Evolutionary conservation across 1,140 invertebrate species (phyloP).

Genomic region (Pseudomyrmex cubaensis): DNA sequence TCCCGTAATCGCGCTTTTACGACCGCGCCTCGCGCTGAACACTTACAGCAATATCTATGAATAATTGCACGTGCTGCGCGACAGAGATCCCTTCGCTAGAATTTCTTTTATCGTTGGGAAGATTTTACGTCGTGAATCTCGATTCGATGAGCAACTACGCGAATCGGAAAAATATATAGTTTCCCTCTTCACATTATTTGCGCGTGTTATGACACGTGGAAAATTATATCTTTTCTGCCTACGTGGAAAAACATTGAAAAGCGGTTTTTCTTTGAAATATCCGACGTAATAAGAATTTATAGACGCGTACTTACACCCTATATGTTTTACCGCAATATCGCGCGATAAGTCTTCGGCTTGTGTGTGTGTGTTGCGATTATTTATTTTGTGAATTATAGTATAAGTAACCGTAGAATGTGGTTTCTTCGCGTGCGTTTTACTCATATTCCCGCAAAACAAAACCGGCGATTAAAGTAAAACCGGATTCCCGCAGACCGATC

Average conservation of each 20-base stretch:
- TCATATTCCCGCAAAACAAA: not conserved
- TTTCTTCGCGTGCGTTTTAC: not conserved
- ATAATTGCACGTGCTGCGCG: slow-evolving; percentile 15
- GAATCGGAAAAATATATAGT: slow-evolving; percentile 14
- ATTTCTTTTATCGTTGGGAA: not conserved
- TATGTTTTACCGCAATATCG: not conserved
- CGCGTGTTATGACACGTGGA: not conserved
- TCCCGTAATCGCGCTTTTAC: slow-evolving; percentile 20
- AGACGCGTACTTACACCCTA: too few relatives aligned
- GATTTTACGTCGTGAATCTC: slow-evolving; percentile 13
- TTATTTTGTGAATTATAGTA: not conserved
- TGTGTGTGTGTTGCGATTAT: not conserved
- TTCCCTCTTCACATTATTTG: slow-evolving; percentile 1
- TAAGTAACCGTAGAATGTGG: not conserved
- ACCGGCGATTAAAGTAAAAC: not conserved
- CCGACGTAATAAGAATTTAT: not conserved
- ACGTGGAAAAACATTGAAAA: not conserved
- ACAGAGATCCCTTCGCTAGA: not conserved
- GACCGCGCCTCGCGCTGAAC: not conserved
- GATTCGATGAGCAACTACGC: not conserved
- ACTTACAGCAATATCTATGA: slow-evolving; percentile 24
- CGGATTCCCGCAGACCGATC: not conserved
- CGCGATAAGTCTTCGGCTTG: slow-evolving; percentile 1
- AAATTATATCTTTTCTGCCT: not conserved
- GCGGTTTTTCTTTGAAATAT: slow-evolving; percentile 25